These are phyloP conservation scores for Harpalus rubripes DNA, from an alignment of 2,888 invertebrate genomes.

Conservation along the genomic window DNA sequence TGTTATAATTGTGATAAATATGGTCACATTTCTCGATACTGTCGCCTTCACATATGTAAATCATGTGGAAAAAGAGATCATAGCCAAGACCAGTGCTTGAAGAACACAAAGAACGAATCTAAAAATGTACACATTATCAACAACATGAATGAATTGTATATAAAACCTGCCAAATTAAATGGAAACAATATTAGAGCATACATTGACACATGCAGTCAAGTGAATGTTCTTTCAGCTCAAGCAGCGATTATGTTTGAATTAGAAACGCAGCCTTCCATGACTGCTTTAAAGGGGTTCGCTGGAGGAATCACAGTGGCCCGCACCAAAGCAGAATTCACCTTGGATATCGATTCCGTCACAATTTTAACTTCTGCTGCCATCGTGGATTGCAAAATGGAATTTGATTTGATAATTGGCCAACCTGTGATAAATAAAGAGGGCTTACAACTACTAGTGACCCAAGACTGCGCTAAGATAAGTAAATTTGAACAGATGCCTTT, in stretches of 20 bases:
- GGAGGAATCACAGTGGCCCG: slow-evolving; percentile 1
- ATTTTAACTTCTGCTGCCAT: not conserved
- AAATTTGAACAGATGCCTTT: not conserved
- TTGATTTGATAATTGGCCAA: slow-evolving; percentile 15
- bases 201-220: slow-evolving; percentile 14
- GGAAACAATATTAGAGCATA: not conserved
- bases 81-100: not conserved
- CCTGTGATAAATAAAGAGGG: slow-evolving; percentile 8
- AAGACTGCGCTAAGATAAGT: not conserved
- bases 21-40: slow-evolving; percentile 28
- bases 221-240: slow-evolving; percentile 29
- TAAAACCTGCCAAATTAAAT: slow-evolving; percentile 19
- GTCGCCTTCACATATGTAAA: not conserved
- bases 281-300: not conserved
- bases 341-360: not conserved
- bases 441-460: not conserved
- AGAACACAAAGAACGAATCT: not conserved
- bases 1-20: slow-evolving; percentile 22
- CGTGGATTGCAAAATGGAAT: not conserved
- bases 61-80: not conserved
- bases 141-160: slow-evolving; percentile 26
- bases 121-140: not conserved
- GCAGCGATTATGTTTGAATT: not conserved
- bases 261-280: not conserved
- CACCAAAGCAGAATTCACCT: not conserved